Evolutionary conservation across 2,113 vertebrate genomes (phyloP).

Genomic region (Platycercus adscitus): DNA sequence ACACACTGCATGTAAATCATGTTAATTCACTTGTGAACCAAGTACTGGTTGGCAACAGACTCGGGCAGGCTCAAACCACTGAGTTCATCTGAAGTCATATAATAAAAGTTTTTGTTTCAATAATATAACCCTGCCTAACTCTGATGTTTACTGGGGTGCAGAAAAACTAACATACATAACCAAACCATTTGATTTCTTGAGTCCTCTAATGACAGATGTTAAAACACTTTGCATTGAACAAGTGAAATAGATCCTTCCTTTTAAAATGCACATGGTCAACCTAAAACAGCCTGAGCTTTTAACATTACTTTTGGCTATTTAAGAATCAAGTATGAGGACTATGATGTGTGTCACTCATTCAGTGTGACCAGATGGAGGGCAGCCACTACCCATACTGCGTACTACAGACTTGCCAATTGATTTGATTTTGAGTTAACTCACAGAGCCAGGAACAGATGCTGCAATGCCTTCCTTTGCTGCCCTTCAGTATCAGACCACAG

Average conservation of each 20-base stretch:
- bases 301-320: not conserved
- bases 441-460: not conserved
- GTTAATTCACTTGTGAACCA: not conserved
- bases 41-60: not conserved
- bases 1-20: not conserved
- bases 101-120: not conserved
- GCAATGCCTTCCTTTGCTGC: not conserved
- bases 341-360: rapidly evolving
- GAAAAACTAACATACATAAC: not conserved
- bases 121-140: not conserved
- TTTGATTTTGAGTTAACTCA: not conserved
- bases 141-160: not conserved
- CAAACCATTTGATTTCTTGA: not conserved
- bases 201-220: not conserved
- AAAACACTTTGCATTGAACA: not conserved
- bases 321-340: not conserved
- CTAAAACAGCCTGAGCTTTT: not conserved
- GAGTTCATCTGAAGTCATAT: not conserved
- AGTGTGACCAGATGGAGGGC: not conserved
- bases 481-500: not conserved
- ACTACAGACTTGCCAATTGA: not conserved
- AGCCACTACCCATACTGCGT: not conserved
- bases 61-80: not conserved
- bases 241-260: not conserved
- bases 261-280: rapidly evolving